Base-by-base conservation (phyloP, 2,888 invertebrate genomes). In the Shargacucullia verbasci region DNA sequence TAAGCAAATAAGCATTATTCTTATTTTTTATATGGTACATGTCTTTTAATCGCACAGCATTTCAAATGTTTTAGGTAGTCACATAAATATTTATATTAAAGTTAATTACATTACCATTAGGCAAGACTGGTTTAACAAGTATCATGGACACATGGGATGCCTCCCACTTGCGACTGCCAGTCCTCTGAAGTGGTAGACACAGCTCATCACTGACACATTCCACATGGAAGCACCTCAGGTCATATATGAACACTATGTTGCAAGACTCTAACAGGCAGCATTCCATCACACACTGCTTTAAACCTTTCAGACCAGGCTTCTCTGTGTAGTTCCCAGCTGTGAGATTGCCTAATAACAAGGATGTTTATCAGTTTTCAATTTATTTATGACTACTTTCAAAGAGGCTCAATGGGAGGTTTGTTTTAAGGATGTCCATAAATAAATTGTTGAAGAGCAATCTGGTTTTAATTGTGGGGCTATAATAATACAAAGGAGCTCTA, bases 161-260 rank as follows among this genome's bases (percentile, higher is more conserved):
- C 8, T 94, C 93, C 71, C 95, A 91, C 69, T 96, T 96, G 8
- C 91, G 86, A 49, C 82, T 84, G 13, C 85, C 88, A 0, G 84
- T 68, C 39, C 95, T 94, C 40, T 95, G 92, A 13, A 96, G 92
- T 0, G 97, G 97, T 65, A 96, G 79, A 78, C 97, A 98, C 29
- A 96, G 88, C 79, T 97, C 96, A 80, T 97, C 96, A 73, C 94
- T 96, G 5, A 88, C 92, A 87, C 97, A 97, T 59, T 95, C 95
- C 13, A 98, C 95, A 86, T 97, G 97, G 82, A 96, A 98, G 83
- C 98, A 98, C 62, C 96, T 96, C 14, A 94, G 89, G 78, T 97
- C 96, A 72, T 95, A 96, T 86, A 97, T 96, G 81, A 98, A 96
- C 3, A 96, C 97, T 64, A 97, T 96, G 86, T 98, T 97, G 84